A percentile compares a stretch with the other conserved stretches of the same genome.
Evolutionary conservation across 2,113 vertebrate species (phyloP).

Genomic region (Reinhardtius hippoglossoides): DNA sequence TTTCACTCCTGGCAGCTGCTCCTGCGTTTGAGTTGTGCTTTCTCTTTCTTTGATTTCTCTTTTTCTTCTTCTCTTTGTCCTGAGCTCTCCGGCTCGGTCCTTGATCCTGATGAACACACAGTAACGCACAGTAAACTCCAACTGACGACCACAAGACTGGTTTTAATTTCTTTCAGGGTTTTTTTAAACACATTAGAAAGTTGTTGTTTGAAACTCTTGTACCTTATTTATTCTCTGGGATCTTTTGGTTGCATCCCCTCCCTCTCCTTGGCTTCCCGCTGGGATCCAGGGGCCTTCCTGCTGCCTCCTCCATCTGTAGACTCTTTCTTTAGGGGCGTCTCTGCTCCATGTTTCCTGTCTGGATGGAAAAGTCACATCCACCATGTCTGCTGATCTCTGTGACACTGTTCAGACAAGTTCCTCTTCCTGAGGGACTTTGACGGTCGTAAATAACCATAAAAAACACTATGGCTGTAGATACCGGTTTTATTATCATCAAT

Average conservation of each 20-base stretch:
- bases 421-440: no score
- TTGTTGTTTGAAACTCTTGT: not conserved
- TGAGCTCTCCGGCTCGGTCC: not conserved
- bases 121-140: no score
- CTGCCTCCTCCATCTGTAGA: conserved; percentile 48
- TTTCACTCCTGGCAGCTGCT: conserved; percentile 2
- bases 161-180: no score
- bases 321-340: conserved; percentile 3
- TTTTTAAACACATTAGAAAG: no score
- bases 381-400: not conserved
- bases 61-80: conserved; percentile 37
- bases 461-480: no score
- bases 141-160: no score
- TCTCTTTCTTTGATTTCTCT: conserved; percentile 31
- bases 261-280: not conserved
- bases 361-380: not conserved
- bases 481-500: no score
- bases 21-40: not conserved
- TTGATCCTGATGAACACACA: conserved; percentile 43
- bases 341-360: not conserved
- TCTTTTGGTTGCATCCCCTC: conserved; percentile 34
- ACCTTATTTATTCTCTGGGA: conserved; percentile 24
- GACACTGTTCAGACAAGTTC: no score
- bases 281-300: not conserved
- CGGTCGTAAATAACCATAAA: no score